Base-by-base conservation (phyloP, 1,140 invertebrate species). In the Aphaenogaster rudis region DNA sequence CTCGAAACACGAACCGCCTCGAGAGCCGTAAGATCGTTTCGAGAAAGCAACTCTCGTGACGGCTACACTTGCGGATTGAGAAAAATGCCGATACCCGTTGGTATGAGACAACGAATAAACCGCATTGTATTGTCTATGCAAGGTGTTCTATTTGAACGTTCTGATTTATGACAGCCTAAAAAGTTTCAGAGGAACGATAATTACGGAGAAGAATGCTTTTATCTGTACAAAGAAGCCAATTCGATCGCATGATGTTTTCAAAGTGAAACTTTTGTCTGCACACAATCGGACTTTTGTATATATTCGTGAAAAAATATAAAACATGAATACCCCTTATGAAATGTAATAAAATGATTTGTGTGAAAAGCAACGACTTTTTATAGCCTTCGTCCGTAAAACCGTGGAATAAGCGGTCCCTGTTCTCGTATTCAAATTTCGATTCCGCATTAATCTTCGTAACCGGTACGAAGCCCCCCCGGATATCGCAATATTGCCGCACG, bases 1-100 rank as follows among this genome's bases (percentile, higher is more conserved):
- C 71, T 63, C 48, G 71, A 86, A 66, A 54, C 72, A n/a, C 72
- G 48, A 85, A 64, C 21, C 57, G 64, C 63, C 36, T 78, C 45
- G 48, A 45, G 17, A 45, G 39, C 50, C n/a, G 33, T 9, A 33
- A 54, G 54, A 15, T 42, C 33, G 48, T 39, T 28, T 21, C 79
- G 79, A 54, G 52, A 59, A 72, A 61, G 33, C 42, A 48, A 61
- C 11, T 72, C 48, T 72, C 52, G 64, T 54, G 63, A 72, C 42
- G 17, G 9, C n/a, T 13, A 7, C 52, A 33, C 66, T 28, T 45
- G 45, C 17, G 21, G 36, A 77, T 77, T 1, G 81, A 63, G 39
- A 84, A 39, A 59, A 79, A 64, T 21, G 21, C 28, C 42, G 54
- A 78, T 52, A 8, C 67, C 28, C 28, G 7, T 21, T 59, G 50